These are phyloP conservation scores for Pogonocherus hispidulus DNA, from an alignment of 2,888 invertebrate genomes.

Conservation along the genomic window DNA sequence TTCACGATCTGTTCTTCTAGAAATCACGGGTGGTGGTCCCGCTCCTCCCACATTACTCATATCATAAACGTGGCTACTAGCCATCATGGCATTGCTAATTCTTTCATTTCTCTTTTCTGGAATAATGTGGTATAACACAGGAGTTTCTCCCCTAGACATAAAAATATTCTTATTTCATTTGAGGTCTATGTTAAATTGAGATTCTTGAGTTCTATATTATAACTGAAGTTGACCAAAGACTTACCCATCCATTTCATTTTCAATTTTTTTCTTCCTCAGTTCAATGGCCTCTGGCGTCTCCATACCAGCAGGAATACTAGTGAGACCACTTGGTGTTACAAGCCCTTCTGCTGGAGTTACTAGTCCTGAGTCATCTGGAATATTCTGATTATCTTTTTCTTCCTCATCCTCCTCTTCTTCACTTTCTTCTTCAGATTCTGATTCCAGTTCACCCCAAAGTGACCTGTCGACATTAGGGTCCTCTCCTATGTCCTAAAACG, in stretches of 20 bases:
- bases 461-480: slow-evolving; percentile 94
- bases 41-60: slow-evolving; percentile 78
- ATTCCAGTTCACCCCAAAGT: slow-evolving; percentile 97
- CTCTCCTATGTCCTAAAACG: slow-evolving; percentile 73
- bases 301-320: slow-evolving; percentile 92
- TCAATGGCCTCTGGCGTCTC: slow-evolving; percentile 99
- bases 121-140: slow-evolving; percentile 93
- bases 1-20: slow-evolving; percentile 62
- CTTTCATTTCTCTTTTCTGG: slow-evolving; percentile 95
- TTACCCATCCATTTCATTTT: slow-evolving; percentile 95
- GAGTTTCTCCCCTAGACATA: slow-evolving; percentile 85
- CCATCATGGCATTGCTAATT: slow-evolving; percentile 96
- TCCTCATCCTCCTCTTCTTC: slow-evolving; percentile 81
- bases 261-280: slow-evolving; percentile 95
- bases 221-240: slow-evolving; percentile 35
- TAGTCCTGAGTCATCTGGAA: slow-evolving; percentile 83
- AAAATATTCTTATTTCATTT: no score
- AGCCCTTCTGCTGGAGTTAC: slow-evolving; percentile 95
- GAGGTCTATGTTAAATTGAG: no score
- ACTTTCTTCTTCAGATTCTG: slow-evolving; percentile 85
- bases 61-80: slow-evolving; percentile 98
- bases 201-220: no score
- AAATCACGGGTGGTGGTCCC: slow-evolving; percentile 70
- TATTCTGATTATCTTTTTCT: slow-evolving; percentile 74
- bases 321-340: slow-evolving; percentile 94